phyloP scores from a whole-genome alignment of 2,797 vertebrate genomes.

The Xenops minutus region DNA sequence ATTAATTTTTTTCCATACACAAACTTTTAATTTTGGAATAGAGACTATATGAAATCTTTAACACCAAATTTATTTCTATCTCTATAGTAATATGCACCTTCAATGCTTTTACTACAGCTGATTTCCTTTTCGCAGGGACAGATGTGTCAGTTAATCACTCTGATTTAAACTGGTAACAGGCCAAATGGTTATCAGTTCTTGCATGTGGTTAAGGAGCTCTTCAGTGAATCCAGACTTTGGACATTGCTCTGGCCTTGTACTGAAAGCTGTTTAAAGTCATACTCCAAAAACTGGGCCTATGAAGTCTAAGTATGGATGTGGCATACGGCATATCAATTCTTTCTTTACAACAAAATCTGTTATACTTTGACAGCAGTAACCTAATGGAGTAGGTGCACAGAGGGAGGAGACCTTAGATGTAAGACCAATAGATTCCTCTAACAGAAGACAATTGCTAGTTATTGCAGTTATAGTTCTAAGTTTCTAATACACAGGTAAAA shows the following conservation, averaged over 20 bases:
- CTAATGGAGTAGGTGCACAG: not conserved
- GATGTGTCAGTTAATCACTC: not conserved
- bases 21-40: not conserved
- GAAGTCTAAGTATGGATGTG: not conserved
- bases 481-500: not conserved
- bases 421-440: not conserved
- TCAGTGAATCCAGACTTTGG: not conserved
- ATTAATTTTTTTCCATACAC: rapidly evolving
- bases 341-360: not conserved
- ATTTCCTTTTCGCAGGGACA: not conserved
- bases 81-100: not conserved
- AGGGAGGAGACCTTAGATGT: not conserved
- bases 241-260: not conserved
- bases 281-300: not conserved
- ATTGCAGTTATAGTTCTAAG: rapidly evolving
- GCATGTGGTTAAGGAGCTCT: not conserved
- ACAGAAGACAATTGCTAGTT: not conserved
- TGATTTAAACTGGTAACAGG: not conserved
- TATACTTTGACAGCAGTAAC: not conserved
- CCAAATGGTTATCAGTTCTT: not conserved
- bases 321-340: not conserved
- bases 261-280: not conserved
- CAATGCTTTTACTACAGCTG: not conserved
- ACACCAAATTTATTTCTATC: not conserved
- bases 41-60: not conserved